Evolutionary conservation across 2,888 invertebrate species (phyloP), one percentile per base, ranked within the genome.

Genomic region (Limulus polyphemus): DNA sequence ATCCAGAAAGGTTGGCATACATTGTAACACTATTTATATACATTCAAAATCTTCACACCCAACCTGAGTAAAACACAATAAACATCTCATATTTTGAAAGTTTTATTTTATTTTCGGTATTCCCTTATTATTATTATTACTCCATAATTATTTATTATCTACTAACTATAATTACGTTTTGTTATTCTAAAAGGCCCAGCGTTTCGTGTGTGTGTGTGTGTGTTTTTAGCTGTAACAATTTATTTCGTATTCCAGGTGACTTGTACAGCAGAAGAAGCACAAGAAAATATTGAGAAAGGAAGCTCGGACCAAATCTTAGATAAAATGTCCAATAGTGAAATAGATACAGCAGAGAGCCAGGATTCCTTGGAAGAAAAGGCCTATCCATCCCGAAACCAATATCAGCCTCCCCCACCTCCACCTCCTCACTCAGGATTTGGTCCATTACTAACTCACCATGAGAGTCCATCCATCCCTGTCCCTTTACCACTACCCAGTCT

Each of bases 251-350:
- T 65, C 32, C 54, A 65, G 65, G 51, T 65, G 55, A 57, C 58
- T n/a, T 47, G 58, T n/a, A 63, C 61, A 11, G 61, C 59, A 46
- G 65, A 65, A 56, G 65, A 65, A 61, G 54, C 60, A 50, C 56
- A 63, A 54, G 65, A 65, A 49, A 59, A 58, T 16, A 57, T 59
- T 14, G 62, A 65, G 17, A 12, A n/a, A 12, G 55, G 55, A 13
- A 48, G 52, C 12, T 12, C 56, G 12, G 64, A 64, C 11, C 55
- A 47, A 48, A 50, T 16, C 50, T 49, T 48, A 32, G 49, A 7
- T 57, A 61, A 32, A 58, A 50, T 50, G 50, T 50, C 50, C 14
- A 14, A 3, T n/a, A n/a, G 13, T 50, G 14, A 50, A 13, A 13
- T 47, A 49, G 62, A 63, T 46, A 62, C 59, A n/a, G 60, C 60